These are phyloP conservation scores for Megalops cyprinoides DNA, from an alignment of 2,797 vertebrate species.

Conservation along the genomic window DNA sequence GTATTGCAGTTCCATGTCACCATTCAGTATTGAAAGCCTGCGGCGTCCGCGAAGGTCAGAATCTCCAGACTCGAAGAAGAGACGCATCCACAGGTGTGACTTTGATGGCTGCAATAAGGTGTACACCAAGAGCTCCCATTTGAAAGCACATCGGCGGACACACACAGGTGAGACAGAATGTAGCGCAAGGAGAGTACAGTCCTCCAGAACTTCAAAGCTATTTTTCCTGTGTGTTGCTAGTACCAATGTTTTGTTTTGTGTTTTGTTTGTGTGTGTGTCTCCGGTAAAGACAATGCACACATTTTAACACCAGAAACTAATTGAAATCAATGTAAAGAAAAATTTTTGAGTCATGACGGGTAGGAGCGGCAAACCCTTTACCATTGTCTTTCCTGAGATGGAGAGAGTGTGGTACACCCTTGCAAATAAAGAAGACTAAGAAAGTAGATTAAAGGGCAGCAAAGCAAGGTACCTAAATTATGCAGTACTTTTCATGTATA, in stretches of 20 bases:
- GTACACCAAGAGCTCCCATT: conserved; percentile 98
- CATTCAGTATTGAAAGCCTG: conserved; percentile 98
- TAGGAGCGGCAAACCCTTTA: neutral
- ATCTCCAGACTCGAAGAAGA: conserved; percentile 96
- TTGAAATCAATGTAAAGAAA: too few species aligned
- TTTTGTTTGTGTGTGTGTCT: too few species aligned
- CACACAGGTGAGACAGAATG: conserved; percentile 92
- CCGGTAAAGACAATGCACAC: neutral
- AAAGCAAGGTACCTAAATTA: neutral
- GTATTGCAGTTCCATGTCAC: conserved; percentile 83
- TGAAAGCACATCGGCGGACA: conserved; percentile 97
- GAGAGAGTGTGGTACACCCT: neutral
- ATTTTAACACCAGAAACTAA: too few species aligned
- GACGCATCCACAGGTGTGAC: conserved; percentile 97
- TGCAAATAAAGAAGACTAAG: neutral
- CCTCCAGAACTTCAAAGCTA: too few species aligned
- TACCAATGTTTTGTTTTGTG: too few species aligned
- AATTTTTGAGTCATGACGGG: neutral
- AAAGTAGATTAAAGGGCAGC: neutral
- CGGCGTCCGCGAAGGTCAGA: conserved; percentile 93
- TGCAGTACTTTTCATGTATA: too few species aligned
- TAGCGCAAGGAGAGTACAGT: too few species aligned
- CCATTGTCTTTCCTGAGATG: neutral
- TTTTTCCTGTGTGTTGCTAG: too few species aligned
- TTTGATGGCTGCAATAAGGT: conserved; percentile 99